Evolutionary conservation across 2,113 vertebrate genomes (phyloP).

Genomic region (Salvelinus alpinus): DNA sequence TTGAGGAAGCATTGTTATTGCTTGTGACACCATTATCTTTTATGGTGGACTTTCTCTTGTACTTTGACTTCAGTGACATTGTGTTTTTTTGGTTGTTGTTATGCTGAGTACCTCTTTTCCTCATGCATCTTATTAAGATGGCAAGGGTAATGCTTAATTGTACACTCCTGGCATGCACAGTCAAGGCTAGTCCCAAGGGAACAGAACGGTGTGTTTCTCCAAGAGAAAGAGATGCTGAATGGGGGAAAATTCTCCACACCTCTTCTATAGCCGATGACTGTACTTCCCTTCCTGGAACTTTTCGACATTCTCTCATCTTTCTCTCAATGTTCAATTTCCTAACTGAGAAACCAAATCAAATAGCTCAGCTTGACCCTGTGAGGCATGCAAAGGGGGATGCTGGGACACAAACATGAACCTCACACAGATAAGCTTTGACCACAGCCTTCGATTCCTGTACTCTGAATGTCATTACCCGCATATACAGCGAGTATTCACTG

Average conservation of each 20-base stretch:
- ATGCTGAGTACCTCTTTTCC: conserved; percentile 2
- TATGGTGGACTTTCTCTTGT: neutral
- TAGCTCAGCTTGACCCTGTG: neutral
- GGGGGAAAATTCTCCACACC: neutral
- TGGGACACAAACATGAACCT: neutral
- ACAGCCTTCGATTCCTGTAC: neutral
- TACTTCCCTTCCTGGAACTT: neutral
- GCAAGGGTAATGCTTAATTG: neutral
- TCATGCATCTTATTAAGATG: conserved; percentile 15
- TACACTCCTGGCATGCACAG: neutral
- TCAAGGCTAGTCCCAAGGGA: neutral
- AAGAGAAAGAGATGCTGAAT: conserved; percentile 13
- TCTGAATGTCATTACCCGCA: neutral
- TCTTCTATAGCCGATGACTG: neutral
- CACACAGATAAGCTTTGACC: neutral
- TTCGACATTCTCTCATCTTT: neutral
- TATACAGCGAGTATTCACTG: neutral
- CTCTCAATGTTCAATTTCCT: neutral
- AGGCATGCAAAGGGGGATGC: too few relatives aligned
- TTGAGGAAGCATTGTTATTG: neutral
- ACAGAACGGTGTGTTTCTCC: neutral
- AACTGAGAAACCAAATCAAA: neutral
- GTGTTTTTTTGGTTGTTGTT: conserved; percentile 4
- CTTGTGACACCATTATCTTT: neutral
- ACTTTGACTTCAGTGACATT: conserved; percentile 4